Evolutionary conservation across 2,113 vertebrate genomes (phyloP), one percentile per base, ranked within the genome.

Genomic region (Delphinus delphis): DNA sequence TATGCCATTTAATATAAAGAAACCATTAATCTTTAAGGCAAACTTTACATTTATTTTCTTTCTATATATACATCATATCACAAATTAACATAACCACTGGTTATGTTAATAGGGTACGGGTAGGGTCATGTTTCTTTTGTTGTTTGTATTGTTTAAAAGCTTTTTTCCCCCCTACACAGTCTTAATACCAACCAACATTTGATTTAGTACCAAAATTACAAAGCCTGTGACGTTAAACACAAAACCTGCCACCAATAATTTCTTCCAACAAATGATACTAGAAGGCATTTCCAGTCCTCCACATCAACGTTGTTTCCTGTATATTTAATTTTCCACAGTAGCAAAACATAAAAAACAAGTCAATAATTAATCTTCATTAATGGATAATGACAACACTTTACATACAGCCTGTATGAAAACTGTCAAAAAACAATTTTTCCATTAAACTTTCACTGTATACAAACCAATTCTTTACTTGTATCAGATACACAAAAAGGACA

Each of bases 231-330:
- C 67, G 97, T 97, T 97, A 98, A 98, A 98, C 92, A 97, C 53
- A 97, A 98, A 98, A 98, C 95, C 95, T 98, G 94, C 95, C 96
- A 98, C 90, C 96, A 98, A 94, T 71, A 98, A 96, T 97, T 96
- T 81, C 96, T 98, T 97, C 93, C 85, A 98, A 97, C 98, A 97
- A 96, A 96, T 94, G 83, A 97, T 97, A 94, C 96, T 95, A 98
- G 88, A 95, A 98, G 89, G 96, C 92, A 98, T 98, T 97, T 98
- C 95, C 87, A 98, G 95, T 91, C 82, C 97, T 88, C 82, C 93
- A 92, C 96, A 93, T 96, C 86, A 89, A 95, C 74, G 60, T 44
- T 81, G 92, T 96, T 97, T 97, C 90, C 70, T 63, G 83, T 97
- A 96, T 90, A 98, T 91, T 96, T 97, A 97, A 98, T 91, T 98